Evolutionary conservation across 35 echinoderm and acorn worm genomes (phyloP), one percentile per base, ranked within the genome.

Genomic region (Ophiothrix spiculata): DNA sequence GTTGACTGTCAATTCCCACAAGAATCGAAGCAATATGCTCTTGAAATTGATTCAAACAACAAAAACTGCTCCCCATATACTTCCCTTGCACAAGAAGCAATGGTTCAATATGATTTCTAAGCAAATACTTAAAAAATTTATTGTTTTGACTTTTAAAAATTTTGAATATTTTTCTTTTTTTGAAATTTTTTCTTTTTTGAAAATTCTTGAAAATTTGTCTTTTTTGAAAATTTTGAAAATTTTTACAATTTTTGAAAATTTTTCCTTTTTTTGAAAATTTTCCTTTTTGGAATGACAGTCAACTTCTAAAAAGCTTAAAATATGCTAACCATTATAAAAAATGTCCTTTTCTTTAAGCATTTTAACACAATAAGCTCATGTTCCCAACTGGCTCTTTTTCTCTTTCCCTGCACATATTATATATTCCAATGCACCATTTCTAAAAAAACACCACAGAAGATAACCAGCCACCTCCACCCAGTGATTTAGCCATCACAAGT

Each of bases 391-490:
- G 54, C 63, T 23, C 19, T 84, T 54, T 84, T 60, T 60, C 80
- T 63, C 3, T 29, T 63, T 82, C 23, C n/a, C 42, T 25, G 28
- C 81, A 16, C 49, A 14, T 45, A 15, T 37, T 1, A 36, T 36
- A 38, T 41, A 79, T 39, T 39, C 34, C 14, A 36, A 4, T 17
- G 25, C 39, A 16, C 29, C 37, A 0, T 4, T n/a, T n/a, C n/a
- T n/a, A n/a, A n/a, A n/a, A 78, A 78, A 37, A 31, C 13, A 46
- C 23, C 21, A 87, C 38, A 93, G 91, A 93, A 35, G 54, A 83
- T 35, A 63, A 46, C 41, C 75, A 79, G 16, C 92, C 92, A 17
- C 86, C 86, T 32, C 19, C 33, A 38, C 92, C 87, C 1, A 40
- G 76, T 33, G 36, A 36, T 35, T 34, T 93, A 14, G 49, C 40